These are phyloP conservation scores for Mesochorus sp. DNA, from an alignment of 2,888 invertebrate genomes.

Conservation along the genomic window DNA sequence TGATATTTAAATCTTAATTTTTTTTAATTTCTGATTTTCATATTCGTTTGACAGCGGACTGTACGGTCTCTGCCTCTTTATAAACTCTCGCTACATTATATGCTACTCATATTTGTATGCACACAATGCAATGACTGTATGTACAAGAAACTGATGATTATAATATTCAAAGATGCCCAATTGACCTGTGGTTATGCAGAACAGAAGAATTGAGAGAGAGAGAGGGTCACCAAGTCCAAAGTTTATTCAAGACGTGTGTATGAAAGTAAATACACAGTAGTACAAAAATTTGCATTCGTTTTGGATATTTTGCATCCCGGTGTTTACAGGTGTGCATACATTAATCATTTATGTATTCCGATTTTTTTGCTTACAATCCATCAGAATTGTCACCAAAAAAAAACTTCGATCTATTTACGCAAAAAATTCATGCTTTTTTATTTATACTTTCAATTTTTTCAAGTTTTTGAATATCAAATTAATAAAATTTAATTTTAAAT, in stretches of 20 bases:
- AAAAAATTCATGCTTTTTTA: no score
- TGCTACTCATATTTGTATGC: conserved; percentile 8
- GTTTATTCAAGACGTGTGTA: conserved; percentile 18
- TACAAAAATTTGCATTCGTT: conserved; percentile 20
- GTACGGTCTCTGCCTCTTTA: background rate
- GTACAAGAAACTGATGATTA: background rate
- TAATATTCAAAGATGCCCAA: conserved; percentile 28
- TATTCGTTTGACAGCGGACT: background rate
- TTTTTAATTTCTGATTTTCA: background rate
- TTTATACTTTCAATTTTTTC: no score
- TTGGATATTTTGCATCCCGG: background rate
- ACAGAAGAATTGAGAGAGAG: background rate
- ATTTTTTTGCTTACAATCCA: background rate
- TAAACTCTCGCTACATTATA: conserved; percentile 6
- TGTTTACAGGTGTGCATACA: background rate
- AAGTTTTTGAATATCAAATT: no score
- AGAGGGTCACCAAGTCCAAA: background rate
- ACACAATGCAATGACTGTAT: background rate
- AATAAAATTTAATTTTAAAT: no score
- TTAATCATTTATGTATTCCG: background rate
- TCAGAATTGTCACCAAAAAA: no score
- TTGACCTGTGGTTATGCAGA: conserved; percentile 13
- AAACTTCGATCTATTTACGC: no score
- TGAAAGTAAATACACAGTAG: background rate
- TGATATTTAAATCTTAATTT: no score